Conservation (phyloP, 2,888 invertebrate genomes). For the Eupithecia centaureata region DNA sequence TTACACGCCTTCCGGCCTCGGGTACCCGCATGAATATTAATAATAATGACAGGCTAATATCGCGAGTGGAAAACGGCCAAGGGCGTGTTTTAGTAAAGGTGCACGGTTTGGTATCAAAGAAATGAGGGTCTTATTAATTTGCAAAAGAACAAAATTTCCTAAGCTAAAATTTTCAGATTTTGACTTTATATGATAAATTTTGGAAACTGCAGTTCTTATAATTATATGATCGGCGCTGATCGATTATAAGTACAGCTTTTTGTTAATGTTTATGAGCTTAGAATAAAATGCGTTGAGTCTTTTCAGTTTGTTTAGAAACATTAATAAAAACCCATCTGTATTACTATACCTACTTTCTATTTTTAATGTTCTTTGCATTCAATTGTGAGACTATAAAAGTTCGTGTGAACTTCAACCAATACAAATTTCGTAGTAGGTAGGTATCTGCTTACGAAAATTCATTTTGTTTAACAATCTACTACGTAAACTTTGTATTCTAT, state of each 20-base stretch:
- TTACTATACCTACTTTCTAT: constrained; percentile 61
- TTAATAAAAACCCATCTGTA: not conserved
- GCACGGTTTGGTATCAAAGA: constrained; percentile 1
- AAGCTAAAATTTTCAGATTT: too few relatives aligned
- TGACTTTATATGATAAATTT: not conserved
- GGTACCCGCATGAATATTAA: constrained; percentile 63
- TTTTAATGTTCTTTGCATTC: constrained; percentile 57
- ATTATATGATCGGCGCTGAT: too few relatives aligned
- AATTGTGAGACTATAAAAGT: constrained; percentile 35
- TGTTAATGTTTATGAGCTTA: not conserved
- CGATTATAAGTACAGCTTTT: too few relatives aligned
- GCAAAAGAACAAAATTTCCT: too few relatives aligned
- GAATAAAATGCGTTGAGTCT: not conserved
- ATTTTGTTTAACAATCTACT: constrained; percentile 1
- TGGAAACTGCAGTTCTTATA: not conserved
- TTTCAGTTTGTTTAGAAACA: not conserved
- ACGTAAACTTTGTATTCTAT: constrained; percentile 33
- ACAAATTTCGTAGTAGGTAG: constrained; percentile 17
- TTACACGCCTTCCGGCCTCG: constrained; percentile 39
- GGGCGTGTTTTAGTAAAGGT: constrained; percentile 44
- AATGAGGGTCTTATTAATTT: constrained; percentile 16
- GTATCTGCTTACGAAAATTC: constrained; percentile 13
- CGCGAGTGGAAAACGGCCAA: constrained; percentile 63
- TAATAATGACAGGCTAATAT: constrained; percentile 58
- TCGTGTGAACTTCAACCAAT: constrained; percentile 47